phyloP scores from a whole-genome alignment of 1,140 invertebrate genomes.

The Drosophila sp. region DNA sequence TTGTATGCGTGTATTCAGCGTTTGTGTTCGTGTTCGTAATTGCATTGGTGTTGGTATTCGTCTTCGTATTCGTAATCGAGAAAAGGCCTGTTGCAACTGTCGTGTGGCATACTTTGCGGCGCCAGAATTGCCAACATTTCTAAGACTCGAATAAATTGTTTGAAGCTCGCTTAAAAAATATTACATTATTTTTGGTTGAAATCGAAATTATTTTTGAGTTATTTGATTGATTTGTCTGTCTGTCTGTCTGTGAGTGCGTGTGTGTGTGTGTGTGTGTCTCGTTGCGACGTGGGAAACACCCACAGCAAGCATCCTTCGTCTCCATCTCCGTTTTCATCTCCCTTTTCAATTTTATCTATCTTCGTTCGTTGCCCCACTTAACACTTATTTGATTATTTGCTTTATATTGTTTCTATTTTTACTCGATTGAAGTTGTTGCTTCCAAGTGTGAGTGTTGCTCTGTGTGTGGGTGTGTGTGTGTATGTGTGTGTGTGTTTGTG shows the following conservation, averaged over 20 bases:
- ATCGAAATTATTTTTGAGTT: background rate
- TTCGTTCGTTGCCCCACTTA: background rate
- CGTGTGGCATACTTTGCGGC: slow-evolving; percentile 27
- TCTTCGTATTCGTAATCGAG: background rate
- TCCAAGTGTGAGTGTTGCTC: too few species aligned
- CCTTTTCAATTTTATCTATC: too few species aligned
- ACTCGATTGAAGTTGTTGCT: background rate
- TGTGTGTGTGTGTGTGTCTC: background rate
- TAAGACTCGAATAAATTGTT: background rate
- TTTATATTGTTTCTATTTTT: background rate
- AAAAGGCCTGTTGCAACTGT: slow-evolving; percentile 41
- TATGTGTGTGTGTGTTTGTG: too few species aligned
- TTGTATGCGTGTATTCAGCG: background rate
- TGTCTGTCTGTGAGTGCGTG: slow-evolving; percentile 1
- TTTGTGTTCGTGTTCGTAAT: background rate
- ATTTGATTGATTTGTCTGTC: background rate
- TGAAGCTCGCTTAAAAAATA: background rate
- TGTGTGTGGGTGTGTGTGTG: too few species aligned
- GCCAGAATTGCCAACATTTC: slow-evolving; percentile 2
- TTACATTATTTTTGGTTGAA: too few species aligned
- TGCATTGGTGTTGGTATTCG: background rate
- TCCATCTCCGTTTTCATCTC: background rate
- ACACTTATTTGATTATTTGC: background rate
- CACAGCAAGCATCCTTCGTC: slow-evolving; percentile 12
- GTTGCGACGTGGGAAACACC: slow-evolving; percentile 31